Conservation (phyloP, 2,113 vertebrate species). For the Murina feae region DNA sequence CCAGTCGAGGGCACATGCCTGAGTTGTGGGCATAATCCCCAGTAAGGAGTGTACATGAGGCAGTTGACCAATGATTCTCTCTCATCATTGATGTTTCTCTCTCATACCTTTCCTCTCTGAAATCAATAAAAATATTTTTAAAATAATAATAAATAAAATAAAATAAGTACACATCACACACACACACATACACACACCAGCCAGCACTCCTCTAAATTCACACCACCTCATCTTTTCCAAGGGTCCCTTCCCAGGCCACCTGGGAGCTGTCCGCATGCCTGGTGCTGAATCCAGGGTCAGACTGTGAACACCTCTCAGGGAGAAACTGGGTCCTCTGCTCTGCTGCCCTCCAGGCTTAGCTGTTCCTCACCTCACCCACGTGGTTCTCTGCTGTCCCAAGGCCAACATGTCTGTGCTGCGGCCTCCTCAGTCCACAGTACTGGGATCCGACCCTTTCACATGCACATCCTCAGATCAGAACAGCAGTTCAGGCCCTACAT, state of each 20-base stretch:
- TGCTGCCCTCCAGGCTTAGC: background rate
- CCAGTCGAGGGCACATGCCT: too few species aligned
- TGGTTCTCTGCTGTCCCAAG: background rate
- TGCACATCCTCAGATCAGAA: background rate
- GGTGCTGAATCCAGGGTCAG: conserved; percentile 37
- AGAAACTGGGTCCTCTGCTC: too few species aligned
- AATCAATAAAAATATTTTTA: too few species aligned
- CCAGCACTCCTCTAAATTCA: background rate
- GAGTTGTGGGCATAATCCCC: too few species aligned
- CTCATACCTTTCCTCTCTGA: too few species aligned
- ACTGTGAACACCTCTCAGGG: rapidly evolving
- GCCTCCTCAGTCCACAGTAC: background rate
- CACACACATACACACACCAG: background rate
- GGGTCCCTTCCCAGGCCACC: too few species aligned
- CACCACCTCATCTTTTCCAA: background rate
- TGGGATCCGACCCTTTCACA: background rate
- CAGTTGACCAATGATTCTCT: too few species aligned
- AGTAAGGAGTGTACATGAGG: too few species aligned
- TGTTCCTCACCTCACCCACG: background rate
- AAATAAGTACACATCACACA: background rate
- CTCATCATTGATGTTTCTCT: too few species aligned
- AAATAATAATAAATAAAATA: too few species aligned
- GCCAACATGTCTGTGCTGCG: background rate
- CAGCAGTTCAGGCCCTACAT: background rate
- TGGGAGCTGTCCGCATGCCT: background rate